phyloP scores from a whole-genome alignment of 2,797 vertebrate genomes.

The Tadarida brasiliensis region DNA sequence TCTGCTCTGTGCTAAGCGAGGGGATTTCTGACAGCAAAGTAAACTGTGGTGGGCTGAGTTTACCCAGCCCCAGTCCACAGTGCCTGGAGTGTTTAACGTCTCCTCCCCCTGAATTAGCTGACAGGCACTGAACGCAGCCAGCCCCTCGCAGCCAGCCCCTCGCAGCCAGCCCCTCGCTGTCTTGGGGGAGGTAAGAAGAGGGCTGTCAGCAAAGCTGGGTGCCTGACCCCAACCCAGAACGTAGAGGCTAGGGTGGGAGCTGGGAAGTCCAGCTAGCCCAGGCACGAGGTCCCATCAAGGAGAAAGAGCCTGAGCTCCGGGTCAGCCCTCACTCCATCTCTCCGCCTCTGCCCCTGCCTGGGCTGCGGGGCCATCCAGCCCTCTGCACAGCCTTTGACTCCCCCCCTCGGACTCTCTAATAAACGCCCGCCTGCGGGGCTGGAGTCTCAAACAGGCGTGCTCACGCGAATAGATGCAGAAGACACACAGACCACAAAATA shows the following conservation, averaged over 20 bases:
- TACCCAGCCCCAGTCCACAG: constrained; percentile 83
- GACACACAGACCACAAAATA: constrained; percentile 33
- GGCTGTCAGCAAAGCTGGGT: neutral
- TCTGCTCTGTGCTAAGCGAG: constrained; percentile 78
- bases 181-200: neutral
- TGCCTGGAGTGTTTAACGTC: constrained; percentile 84
- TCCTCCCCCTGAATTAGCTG: constrained; percentile 79
- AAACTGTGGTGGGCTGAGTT: constrained; percentile 85
- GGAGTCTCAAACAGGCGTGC: neutral
- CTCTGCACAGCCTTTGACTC: neutral
- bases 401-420: neutral
- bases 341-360: fast-evolving
- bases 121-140: constrained; percentile 74
- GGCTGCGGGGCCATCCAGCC: neutral
- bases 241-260: neutral
- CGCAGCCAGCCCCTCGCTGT: constrained; percentile 46
- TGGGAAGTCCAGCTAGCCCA: neutral
- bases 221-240: neutral
- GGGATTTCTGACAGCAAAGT: constrained; percentile 84
- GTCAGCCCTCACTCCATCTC: too few species aligned
- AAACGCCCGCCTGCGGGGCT: neutral
- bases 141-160: constrained; percentile 55
- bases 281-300: neutral
- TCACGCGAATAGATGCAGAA: neutral
- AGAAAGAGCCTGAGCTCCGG: neutral